Evolutionary conservation across 2,797 vertebrate genomes (phyloP).

Genomic region (Capromys pilorides): DNA sequence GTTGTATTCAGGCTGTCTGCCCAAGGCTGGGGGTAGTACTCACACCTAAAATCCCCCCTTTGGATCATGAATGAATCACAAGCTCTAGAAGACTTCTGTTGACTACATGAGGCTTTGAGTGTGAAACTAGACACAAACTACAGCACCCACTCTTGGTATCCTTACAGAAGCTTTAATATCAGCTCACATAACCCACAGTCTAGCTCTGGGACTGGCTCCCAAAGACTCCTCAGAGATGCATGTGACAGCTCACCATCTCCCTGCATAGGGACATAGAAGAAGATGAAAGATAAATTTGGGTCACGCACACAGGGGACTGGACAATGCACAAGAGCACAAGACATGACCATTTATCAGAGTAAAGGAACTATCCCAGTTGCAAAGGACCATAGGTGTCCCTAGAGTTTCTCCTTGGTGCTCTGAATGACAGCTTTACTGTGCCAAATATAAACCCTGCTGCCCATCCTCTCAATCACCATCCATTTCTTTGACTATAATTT

Average conservation of each 20-base stretch:
- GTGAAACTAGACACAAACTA: too few species aligned
- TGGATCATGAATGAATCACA: too few species aligned
- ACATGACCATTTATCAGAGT: neutral
- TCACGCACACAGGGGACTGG: neutral
- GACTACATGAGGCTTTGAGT: too few species aligned
- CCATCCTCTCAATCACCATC: neutral
- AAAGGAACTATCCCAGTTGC: neutral
- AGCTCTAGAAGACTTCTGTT: too few species aligned
- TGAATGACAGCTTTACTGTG: neutral
- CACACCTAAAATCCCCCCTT: too few species aligned
- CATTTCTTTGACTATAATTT: neutral
- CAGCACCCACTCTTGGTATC: too few species aligned
- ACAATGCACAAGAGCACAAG: neutral
- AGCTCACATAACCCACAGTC: neutral
- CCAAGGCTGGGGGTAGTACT: too few species aligned
- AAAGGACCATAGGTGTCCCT: neutral
- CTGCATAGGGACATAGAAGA: neutral
- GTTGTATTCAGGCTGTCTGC: too few species aligned
- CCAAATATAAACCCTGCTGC: neutral
- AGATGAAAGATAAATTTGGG: neutral
- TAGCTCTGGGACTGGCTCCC: neutral
- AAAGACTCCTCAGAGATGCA: neutral
- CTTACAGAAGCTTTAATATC: neutral
- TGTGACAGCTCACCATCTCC: neutral
- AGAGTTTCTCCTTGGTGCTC: neutral